A percentile compares a stretch with the other conserved stretches of the same genome.
These are phyloP conservation scores for Liolophura sinensis DNA, from an alignment of 1,140 invertebrate genomes.

Conservation along the genomic window DNA sequence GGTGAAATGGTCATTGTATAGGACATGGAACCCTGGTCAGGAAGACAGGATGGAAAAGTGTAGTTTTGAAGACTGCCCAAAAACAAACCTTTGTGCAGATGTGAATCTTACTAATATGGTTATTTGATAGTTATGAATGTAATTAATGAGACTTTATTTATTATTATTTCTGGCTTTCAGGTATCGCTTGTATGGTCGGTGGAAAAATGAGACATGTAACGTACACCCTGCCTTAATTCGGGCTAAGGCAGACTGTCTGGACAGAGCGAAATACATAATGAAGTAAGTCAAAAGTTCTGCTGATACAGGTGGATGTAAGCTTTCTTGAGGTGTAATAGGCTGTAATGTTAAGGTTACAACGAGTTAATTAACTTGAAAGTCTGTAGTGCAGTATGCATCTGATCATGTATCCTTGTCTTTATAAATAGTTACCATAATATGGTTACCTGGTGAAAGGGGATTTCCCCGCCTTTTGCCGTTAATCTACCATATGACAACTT, in stretches of 20 bases:
- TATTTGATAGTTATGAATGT: too few relatives aligned
- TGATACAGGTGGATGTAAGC: too few relatives aligned
- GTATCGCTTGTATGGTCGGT: slow-evolving; percentile 88
- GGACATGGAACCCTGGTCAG: neutral
- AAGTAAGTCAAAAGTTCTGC: slow-evolving; percentile 66
- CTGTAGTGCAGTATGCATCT: neutral
- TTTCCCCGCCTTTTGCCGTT: neutral
- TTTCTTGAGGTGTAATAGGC: too few relatives aligned
- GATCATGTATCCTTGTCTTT: neutral
- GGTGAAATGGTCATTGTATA: neutral
- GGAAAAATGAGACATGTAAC: slow-evolving; percentile 88
- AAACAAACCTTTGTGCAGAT: too few relatives aligned
- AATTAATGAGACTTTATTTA: slow-evolving; percentile 7
- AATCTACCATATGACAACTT: neutral
- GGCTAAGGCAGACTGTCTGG: slow-evolving; percentile 81
- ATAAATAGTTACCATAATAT: too few relatives aligned
- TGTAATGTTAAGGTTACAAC: neutral
- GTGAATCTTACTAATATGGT: too few relatives aligned
- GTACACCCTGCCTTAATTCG: slow-evolving; percentile 81
- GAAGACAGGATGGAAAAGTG: too few relatives aligned
- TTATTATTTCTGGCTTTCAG: slow-evolving; percentile 57
- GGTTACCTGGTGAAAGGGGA: neutral
- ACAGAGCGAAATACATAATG: slow-evolving; percentile 95
- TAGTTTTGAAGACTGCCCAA: too few relatives aligned
- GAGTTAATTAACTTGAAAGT: neutral